These are phyloP conservation scores for Orchestes rusci DNA, from an alignment of 2,888 invertebrate genomes.

Conservation along the genomic window DNA sequence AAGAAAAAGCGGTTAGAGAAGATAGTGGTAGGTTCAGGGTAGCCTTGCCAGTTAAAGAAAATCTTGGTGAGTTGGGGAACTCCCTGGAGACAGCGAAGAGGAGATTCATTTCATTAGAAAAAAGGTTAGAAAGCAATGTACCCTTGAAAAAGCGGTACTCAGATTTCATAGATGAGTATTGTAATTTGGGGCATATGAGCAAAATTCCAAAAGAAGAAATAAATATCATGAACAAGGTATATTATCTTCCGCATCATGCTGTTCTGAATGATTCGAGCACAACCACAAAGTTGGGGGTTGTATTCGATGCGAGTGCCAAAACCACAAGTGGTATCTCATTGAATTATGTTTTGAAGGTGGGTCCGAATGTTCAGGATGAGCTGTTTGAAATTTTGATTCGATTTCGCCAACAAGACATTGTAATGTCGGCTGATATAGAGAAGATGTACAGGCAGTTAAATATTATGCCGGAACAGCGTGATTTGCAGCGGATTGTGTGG, in stretches of 20 bases:
- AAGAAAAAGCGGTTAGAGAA: constrained; percentile 3
- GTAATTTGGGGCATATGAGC: constrained; percentile 12
- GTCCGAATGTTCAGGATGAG: constrained; percentile 3
- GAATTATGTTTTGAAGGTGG: constrained; percentile 6
- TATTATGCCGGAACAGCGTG: background rate
- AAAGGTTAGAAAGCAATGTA: constrained; percentile 9
- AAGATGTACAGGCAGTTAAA: constrained; percentile 13
- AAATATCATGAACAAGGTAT: background rate
- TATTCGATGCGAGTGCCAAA: constrained; percentile 1
- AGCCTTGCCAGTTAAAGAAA: constrained; percentile 12
- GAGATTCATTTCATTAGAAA: constrained; percentile 20
- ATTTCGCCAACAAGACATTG: constrained; percentile 16
- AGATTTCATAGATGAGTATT: constrained; percentile 18
- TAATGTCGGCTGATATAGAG: constrained; percentile 9
- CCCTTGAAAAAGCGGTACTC: constrained; percentile 10
- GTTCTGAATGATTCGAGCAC: background rate
- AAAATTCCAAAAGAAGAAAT: background rate
- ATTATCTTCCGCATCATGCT: background rate
- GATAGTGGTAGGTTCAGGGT: constrained; percentile 3
- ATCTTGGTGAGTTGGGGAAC: constrained; percentile 13
- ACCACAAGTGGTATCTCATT: background rate
- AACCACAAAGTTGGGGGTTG: constrained; percentile 1
- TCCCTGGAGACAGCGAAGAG: constrained; percentile 16
- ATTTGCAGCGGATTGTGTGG: constrained; percentile 12
- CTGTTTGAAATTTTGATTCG: constrained; percentile 2